phyloP scores from a whole-genome alignment of 2,113 vertebrate genomes.

The Lophius piscatorius region DNA sequence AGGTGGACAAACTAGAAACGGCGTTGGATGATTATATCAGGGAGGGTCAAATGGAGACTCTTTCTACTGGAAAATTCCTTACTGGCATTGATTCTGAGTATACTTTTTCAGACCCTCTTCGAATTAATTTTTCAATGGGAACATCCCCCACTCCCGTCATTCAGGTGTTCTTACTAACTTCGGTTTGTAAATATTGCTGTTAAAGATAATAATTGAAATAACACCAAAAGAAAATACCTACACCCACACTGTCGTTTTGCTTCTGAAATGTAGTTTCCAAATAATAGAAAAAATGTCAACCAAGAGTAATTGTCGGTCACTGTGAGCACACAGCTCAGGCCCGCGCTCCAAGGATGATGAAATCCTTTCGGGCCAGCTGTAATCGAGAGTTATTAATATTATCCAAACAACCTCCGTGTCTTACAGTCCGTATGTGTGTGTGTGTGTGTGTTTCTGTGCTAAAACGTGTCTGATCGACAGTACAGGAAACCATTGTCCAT shows the following conservation, averaged over 20 bases:
- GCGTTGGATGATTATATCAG: constrained; percentile 54
- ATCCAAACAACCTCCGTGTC: constrained; percentile 54
- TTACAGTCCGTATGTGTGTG: constrained; percentile 33
- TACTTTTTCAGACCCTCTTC: too few species aligned
- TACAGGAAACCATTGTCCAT: neutral
- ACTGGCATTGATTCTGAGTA: too few species aligned
- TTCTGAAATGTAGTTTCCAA: constrained; percentile 23
- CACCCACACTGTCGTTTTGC: constrained; percentile 5
- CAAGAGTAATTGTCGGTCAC: constrained; percentile 68
- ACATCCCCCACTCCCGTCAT: too few species aligned
- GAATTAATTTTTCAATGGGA: too few species aligned
- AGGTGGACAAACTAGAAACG: constrained; percentile 66
- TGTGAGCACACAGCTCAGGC: constrained; percentile 52
- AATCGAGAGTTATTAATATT: constrained; percentile 80
- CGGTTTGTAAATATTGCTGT: too few species aligned
- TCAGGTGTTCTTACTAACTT: too few species aligned
- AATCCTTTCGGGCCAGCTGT: constrained; percentile 76
- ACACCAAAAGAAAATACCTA: too few species aligned
- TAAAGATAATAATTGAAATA: too few species aligned
- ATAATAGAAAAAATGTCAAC: constrained; percentile 56
- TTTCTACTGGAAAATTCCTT: constrained; percentile 8
- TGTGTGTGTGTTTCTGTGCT: constrained; percentile 14
- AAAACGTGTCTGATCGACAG: too few species aligned
- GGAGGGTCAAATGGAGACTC: constrained; percentile 22
- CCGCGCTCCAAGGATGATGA: constrained; percentile 69